Conservation (phyloP, 2,113 vertebrate species). For the Cygnus buccinator region DNA sequence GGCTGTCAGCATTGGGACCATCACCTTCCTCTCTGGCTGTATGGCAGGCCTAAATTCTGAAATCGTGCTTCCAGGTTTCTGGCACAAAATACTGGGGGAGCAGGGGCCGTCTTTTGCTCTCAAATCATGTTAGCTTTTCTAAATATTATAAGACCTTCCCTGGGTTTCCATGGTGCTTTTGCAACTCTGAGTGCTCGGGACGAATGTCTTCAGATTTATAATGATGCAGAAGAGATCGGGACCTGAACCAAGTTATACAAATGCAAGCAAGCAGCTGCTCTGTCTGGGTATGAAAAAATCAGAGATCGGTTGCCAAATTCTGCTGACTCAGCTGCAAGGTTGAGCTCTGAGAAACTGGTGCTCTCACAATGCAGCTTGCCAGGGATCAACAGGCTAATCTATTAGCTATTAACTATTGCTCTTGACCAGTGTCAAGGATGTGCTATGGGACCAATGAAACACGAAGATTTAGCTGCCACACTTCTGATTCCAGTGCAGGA, state of each 20-base stretch:
- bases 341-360: not conserved
- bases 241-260: not conserved
- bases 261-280: not conserved
- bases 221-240: not conserved
- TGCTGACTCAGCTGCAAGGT: not conserved
- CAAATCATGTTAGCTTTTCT: not conserved
- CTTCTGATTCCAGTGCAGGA: not conserved
- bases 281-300: not conserved
- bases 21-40: not conserved
- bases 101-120: not conserved
- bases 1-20: not conserved
- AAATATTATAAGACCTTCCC: not conserved
- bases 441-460: not conserved
- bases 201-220: not conserved
- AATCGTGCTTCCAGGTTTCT: not conserved
- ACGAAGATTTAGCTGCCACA: accelerated
- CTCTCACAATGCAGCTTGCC: not conserved
- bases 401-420: constrained; percentile 54
- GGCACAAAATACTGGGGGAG: not conserved
- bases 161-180: not conserved
- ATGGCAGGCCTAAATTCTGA: accelerated
- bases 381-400: not conserved
- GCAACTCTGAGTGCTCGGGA: accelerated
- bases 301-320: not conserved
- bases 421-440: not conserved